Conservation (phyloP, 2,113 vertebrate species). For the Menura novaehollandiae region DNA sequence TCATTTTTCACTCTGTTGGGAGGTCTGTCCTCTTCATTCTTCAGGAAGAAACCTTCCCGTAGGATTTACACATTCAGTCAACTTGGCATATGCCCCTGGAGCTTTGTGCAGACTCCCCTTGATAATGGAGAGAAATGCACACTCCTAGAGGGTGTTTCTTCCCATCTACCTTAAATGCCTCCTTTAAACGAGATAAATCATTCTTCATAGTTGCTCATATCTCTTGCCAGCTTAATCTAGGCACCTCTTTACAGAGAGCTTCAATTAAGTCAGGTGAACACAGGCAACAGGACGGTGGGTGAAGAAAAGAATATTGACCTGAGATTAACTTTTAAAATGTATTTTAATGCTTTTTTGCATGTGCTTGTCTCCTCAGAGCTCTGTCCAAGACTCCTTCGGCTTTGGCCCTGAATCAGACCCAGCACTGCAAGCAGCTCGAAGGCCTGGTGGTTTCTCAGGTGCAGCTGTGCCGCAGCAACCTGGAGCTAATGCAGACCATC, state of each 20-base stretch:
- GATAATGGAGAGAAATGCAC: not conserved
- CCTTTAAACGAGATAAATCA: not conserved
- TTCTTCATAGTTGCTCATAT: not conserved
- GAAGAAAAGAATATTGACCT: not conserved
- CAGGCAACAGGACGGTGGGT: not conserved
- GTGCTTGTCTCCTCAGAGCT: slow-evolving; percentile 73
- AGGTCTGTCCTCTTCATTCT: not conserved
- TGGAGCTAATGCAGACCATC: slow-evolving; percentile 97
- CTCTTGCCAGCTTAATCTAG: not conserved
- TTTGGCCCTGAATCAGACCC: slow-evolving; percentile 90
- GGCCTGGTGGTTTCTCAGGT: slow-evolving; percentile 93
- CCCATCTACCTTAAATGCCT: not conserved
- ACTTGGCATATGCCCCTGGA: not conserved
- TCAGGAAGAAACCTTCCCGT: not conserved
- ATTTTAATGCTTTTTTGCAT: not conserved
- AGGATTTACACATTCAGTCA: not conserved
- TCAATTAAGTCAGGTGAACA: not conserved
- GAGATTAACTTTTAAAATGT: not conserved
- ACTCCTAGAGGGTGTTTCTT: not conserved
- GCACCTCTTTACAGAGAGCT: not conserved
- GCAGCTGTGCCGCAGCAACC: slow-evolving; percentile 93
- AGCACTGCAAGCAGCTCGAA: slow-evolving; percentile 92
- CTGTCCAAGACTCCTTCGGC: slow-evolving; percentile 82
- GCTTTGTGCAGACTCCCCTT: not conserved
- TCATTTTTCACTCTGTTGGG: slow-evolving; percentile 31